These are phyloP conservation scores for Ichneumon xanthorius DNA, from an alignment of 2,888 invertebrate species.

Conservation along the genomic window DNA sequence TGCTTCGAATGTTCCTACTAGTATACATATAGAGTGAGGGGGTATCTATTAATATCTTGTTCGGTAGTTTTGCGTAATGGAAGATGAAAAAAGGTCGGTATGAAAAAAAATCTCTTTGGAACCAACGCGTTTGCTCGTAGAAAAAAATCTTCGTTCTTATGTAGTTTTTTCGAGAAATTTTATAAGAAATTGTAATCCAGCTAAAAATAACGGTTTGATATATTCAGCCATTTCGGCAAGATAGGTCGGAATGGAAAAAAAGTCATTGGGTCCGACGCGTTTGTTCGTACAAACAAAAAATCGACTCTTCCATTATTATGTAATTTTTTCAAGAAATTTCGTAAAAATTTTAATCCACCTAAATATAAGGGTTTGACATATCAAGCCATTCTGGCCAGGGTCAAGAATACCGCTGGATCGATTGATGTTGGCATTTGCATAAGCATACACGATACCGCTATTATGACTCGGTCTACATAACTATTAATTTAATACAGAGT, in stretches of 20 bases:
- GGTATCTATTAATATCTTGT: slow-evolving; percentile 18
- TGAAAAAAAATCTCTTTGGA: background rate
- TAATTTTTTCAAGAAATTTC: no score
- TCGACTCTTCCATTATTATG: no score
- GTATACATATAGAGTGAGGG: background rate
- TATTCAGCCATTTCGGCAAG: no score
- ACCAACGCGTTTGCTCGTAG: background rate
- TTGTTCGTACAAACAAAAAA: no score
- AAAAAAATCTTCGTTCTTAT: background rate
- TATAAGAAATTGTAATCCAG: background rate
- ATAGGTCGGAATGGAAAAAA: no score
- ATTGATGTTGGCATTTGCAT: slow-evolving; percentile 64
- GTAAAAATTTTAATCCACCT: background rate
- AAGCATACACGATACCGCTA: slow-evolving; percentile 51
- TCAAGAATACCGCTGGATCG: slow-evolving; percentile 63
- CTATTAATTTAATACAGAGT: slow-evolving; percentile 32
- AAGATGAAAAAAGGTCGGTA: background rate
- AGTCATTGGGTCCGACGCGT: no score
- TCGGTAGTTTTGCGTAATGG: background rate
- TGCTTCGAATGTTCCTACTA: background rate
- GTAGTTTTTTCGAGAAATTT: background rate
- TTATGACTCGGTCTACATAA: slow-evolving; percentile 19
- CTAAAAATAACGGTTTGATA: no score
- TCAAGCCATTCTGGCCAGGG: slow-evolving; percentile 64
- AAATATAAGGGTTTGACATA: slow-evolving; percentile 37